Evolutionary conservation across 2,888 invertebrate genomes (phyloP), one percentile per base, ranked within the genome.

Genomic region (Steinernema scapterisci): DNA sequence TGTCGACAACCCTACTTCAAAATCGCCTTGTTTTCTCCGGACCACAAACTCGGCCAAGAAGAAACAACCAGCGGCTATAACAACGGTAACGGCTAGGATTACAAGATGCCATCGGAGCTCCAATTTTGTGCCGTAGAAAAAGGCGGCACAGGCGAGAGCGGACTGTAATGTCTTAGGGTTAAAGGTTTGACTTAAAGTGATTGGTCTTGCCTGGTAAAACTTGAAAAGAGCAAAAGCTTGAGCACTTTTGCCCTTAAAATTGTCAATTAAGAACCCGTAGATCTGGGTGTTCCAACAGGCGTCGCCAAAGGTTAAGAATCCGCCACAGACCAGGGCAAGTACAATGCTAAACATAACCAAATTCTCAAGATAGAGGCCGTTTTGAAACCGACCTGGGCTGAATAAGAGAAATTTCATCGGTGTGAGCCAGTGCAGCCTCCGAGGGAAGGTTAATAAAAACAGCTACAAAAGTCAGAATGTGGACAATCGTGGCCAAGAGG

Each of bases 151-250:
- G 7, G 89, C 87, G 16, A 88, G 80, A 44, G 87, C 74, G 11
- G 88, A 88, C 88, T 89, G 85, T 75, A 83, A 85, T 16, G 23
- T n/a, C n/a, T n/a, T n/a, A n/a, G n/a, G n/a, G n/a, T n/a, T n/a
- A n/a, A n/a, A n/a, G n/a, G n/a, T n/a, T n/a, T n/a, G n/a, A n/a
- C n/a, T n/a, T 13, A 75, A 45, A 11, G 9, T 25, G n/a, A 44
- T 74, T 48, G 13, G 23, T n/a, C 70, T 19, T 85, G 90, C 90
- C 91, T 95, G 95, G 76, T 93, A 93, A 88, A 97, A 97, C 90
- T 97, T 97, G 89, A 96, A 97, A 1, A 99, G 90, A 0, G 97
- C 97, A 89, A 97, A 97, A 0, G 97, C 97, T 13, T 95, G 93
- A 0, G 95, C 94, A 43, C 80, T 81, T 82, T 95, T 93, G 74